These are phyloP conservation scores for Drosophila guanche DNA, from an alignment of 1,140 invertebrate species.

Conservation along the genomic window DNA sequence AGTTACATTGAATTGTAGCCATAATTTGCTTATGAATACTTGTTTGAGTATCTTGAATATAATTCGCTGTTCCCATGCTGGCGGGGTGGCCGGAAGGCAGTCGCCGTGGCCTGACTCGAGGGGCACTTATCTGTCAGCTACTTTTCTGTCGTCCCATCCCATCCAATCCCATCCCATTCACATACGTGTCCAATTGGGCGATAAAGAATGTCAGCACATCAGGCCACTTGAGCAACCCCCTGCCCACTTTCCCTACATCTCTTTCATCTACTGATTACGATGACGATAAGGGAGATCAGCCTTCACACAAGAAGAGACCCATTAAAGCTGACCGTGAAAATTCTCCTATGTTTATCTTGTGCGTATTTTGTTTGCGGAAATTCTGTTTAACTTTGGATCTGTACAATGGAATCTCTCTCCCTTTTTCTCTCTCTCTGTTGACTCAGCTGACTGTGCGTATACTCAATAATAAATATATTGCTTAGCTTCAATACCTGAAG, in stretches of 20 bases:
- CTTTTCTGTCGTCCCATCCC: not conserved
- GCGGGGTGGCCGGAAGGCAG: not conserved
- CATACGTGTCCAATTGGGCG: slow-evolving; percentile 25
- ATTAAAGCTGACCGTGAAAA: slow-evolving; percentile 16
- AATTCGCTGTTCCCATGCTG: slow-evolving; percentile 12
- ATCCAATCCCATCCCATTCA: no score
- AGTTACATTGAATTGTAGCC: slow-evolving; percentile 13
- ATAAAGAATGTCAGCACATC: slow-evolving; percentile 38
- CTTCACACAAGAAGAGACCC: not conserved
- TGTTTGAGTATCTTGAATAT: slow-evolving; percentile 18
- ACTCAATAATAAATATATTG: not conserved
- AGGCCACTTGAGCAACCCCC: slow-evolving; percentile 23
- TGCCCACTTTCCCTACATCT: no score
- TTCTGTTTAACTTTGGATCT: slow-evolving; percentile 37
- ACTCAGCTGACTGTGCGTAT: slow-evolving; percentile 27
- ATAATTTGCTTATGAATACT: slow-evolving; percentile 22
- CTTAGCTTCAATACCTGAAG: slow-evolving; percentile 5
- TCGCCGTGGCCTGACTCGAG: slow-evolving; percentile 2
- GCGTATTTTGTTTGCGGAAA: not conserved
- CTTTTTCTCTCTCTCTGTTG: slow-evolving; percentile 11
- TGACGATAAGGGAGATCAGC: slow-evolving; percentile 5
- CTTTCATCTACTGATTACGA: no score
- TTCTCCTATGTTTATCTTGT: slow-evolving; percentile 22
- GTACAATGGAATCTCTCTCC: slow-evolving; percentile 13
- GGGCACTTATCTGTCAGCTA: slow-evolving; percentile 17